A percentile compares a stretch with the other conserved stretches of the same genome.
Conservation (phyloP, 2,797 vertebrate genomes). For the Scolopax rusticola region DNA sequence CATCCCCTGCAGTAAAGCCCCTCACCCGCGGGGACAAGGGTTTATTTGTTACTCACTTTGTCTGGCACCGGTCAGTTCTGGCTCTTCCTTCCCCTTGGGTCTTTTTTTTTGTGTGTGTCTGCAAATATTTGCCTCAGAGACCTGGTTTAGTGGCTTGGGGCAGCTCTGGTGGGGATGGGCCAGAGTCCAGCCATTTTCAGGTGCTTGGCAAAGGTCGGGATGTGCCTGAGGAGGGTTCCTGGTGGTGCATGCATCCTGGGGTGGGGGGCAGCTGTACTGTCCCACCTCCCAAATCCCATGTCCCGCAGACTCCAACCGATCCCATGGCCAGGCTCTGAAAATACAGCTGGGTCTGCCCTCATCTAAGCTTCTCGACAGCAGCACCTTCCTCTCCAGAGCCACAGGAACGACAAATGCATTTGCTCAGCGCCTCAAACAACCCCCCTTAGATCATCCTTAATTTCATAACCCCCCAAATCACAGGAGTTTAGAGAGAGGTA, state of each 20-base stretch:
- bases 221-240: not conserved
- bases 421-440: not conserved
- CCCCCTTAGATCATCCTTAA: not conserved
- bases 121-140: not conserved
- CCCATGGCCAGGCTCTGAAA: not conserved
- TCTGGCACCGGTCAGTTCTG: not conserved
- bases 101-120: not conserved
- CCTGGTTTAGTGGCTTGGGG: not conserved
- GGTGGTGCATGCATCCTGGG: fast-evolving
- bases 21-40: not conserved
- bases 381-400: not conserved
- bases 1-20: not conserved
- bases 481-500: not conserved
- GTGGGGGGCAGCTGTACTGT: not conserved
- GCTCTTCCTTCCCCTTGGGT: not conserved
- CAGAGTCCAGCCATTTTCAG: not conserved
- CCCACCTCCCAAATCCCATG: not conserved
- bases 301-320: not conserved
- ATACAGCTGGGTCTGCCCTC: not conserved
- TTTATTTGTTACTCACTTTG: not conserved
- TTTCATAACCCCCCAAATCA: not conserved
- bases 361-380: not conserved
- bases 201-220: not conserved
- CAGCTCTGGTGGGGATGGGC: not conserved
- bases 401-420: not conserved